These are phyloP conservation scores for Petroica traversi DNA, from an alignment of 2,113 vertebrate genomes.

Conservation along the genomic window DNA sequence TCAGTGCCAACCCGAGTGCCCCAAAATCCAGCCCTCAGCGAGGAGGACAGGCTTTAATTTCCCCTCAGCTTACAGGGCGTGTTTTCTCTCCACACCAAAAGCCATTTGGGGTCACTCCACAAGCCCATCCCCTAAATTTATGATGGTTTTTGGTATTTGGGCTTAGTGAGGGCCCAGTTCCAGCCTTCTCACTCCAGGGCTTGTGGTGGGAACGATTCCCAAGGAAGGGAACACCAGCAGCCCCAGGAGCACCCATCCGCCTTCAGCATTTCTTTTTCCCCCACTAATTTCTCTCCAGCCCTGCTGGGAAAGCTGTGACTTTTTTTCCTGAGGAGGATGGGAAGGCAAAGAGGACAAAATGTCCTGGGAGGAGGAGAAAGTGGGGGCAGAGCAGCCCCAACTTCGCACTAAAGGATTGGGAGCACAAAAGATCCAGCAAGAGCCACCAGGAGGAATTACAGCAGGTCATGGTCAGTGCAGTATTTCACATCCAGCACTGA, in stretches of 20 bases:
- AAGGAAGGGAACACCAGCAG: background rate
- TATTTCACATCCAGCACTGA: background rate
- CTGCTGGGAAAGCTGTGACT: background rate
- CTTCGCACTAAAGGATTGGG: background rate
- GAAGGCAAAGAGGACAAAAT: background rate
- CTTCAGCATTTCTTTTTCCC: background rate
- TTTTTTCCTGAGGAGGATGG: background rate
- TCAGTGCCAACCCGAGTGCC: background rate
- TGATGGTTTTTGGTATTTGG: background rate
- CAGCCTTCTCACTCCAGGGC: accelerated
- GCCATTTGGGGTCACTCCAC: background rate
- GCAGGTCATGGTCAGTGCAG: background rate
- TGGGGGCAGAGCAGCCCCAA: background rate
- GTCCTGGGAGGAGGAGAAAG: background rate
- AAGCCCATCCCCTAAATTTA: background rate
- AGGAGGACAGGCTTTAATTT: background rate
- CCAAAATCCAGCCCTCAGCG: background rate
- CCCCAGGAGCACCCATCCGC: background rate
- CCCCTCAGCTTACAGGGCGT: background rate
- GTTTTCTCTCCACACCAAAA: background rate
- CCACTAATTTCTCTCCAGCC: background rate
- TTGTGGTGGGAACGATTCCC: accelerated
- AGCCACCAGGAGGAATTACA: background rate
- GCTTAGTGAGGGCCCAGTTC: background rate
- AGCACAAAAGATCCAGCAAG: background rate